Evolutionary conservation across 2,888 invertebrate genomes (phyloP).

Genomic region (Dermolepida albohirtum): DNA sequence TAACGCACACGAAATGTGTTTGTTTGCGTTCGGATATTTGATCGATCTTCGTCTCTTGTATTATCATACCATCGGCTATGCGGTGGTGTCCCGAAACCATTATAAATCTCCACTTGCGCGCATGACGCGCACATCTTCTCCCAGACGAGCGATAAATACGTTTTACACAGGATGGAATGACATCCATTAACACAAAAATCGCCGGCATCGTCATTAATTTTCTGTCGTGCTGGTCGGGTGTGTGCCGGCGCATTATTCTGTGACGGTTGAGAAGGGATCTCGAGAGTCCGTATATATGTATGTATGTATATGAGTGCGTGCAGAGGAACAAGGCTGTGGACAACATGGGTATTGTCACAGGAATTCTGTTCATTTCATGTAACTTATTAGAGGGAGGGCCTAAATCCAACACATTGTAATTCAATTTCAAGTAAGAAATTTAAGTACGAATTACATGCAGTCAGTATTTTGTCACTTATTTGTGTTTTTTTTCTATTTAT

Average conservation of each 20-base stretch:
- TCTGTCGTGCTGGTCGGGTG: constrained; percentile 25
- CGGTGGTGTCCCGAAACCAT: constrained; percentile 26
- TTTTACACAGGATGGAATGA: constrained; percentile 35
- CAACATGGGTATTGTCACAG: constrained; percentile 12
- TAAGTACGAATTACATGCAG: no score
- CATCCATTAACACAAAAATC: constrained; percentile 50
- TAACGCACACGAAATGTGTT: constrained; percentile 21
- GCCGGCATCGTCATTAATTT: constrained; percentile 47
- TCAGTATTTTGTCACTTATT: no score
- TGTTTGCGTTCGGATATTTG: constrained; percentile 28
- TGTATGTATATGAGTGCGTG: not conserved
- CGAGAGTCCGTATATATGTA: not conserved
- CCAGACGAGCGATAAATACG: constrained; percentile 31
- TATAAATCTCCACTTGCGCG: constrained; percentile 36
- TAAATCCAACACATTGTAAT: not conserved
- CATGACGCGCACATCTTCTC: constrained; percentile 33
- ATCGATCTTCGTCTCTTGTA: constrained; percentile 30
- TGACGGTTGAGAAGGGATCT: not conserved
- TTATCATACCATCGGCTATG: constrained; percentile 26
- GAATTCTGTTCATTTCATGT: constrained; percentile 18
- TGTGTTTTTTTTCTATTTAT: no score
- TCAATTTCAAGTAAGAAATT: no score
- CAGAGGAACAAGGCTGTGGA: not conserved
- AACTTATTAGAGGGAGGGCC: not conserved
- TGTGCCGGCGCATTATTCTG: constrained; percentile 16